Base-by-base conservation (phyloP, 2,113 vertebrate genomes). In the Ellobius talpinus region DNA sequence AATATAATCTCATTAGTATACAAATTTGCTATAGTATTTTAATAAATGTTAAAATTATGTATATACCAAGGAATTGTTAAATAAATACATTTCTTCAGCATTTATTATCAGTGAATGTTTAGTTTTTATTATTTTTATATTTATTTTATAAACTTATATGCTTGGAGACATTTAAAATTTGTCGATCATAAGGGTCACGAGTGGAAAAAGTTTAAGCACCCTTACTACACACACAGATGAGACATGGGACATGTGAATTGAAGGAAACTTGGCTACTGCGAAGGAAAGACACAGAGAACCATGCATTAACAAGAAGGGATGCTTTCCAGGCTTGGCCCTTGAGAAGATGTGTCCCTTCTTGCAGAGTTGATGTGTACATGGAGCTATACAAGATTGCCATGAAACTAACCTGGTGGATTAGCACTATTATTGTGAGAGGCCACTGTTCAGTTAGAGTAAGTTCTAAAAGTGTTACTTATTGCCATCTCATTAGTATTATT, bases 391-490 rank as follows among this genome's bases (percentile, higher is more conserved):
- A 78, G 31, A 61, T 68, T 26, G 24, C 85, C 89, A 50, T 89
- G 86, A 96, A 74, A 78, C 63, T 77, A 96, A 85, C 19, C 58
- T 47, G 14, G 29, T 68, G 82, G 82, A 79, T 70, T 86, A 91
- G 90, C 87, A 66, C 42, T 24, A 24, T 87, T 86, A 63, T 76
- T 92, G 2, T 16, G 93, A 52, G 4, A 55, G 29, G 24, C 65
- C 52, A 68, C 17, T 95, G 50, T n/a, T 39, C 87, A 0, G 12
- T 87, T 87, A 76, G 19, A 45, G 3, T 73, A 86, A 96, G 17
- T 84, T 87, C n/a, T 55, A 50, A 89, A 88, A 91, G 87, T 11
- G 7, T 92, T 95, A 29, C 72, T 78, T 86, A 73, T 63, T 70
- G 36, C 11, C n/a, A 68, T 73, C 93, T 88, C 68, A 66, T 78